These are phyloP conservation scores for Rhinogobio ventralis DNA, from an alignment of 2,797 vertebrate species.

Conservation along the genomic window DNA sequence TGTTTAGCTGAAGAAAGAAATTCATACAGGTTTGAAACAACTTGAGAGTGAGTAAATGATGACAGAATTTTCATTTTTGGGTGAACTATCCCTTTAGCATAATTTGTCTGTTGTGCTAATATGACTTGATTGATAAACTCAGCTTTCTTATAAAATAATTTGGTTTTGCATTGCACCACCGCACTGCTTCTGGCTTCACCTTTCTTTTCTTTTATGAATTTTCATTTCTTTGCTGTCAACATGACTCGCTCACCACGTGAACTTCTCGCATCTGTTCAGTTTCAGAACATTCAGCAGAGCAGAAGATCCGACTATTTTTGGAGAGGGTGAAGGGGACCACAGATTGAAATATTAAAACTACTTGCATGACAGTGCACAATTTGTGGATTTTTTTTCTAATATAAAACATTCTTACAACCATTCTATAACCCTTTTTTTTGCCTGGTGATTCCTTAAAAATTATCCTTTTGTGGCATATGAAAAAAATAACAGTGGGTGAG, in stretches of 20 bases:
- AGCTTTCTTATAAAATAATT: background rate
- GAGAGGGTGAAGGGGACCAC: constrained; percentile 1
- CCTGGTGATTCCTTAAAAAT: background rate
- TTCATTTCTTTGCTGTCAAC: constrained; percentile 10
- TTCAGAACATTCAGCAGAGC: constrained; percentile 19
- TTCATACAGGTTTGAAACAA: background rate
- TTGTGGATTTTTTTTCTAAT: background rate
- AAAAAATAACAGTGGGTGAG: background rate
- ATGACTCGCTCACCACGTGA: constrained; percentile 4
- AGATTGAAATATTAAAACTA: background rate
- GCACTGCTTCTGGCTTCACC: background rate
- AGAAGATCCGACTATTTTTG: constrained; percentile 13
- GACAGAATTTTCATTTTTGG: too few species aligned
- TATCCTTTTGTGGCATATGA: background rate
- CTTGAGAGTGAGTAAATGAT: background rate
- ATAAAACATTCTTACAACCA: background rate
- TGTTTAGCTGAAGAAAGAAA: background rate
- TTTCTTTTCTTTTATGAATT: constrained; percentile 8
- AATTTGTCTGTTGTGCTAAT: background rate
- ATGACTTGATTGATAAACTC: background rate
- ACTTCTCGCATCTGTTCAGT: constrained; percentile 18
- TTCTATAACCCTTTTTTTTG: background rate
- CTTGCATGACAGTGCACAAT: background rate
- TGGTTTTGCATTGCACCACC: background rate
- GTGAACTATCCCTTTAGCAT: too few species aligned